Conservation (phyloP, 2,113 vertebrate species). For the Aleadryas rufinucha region DNA sequence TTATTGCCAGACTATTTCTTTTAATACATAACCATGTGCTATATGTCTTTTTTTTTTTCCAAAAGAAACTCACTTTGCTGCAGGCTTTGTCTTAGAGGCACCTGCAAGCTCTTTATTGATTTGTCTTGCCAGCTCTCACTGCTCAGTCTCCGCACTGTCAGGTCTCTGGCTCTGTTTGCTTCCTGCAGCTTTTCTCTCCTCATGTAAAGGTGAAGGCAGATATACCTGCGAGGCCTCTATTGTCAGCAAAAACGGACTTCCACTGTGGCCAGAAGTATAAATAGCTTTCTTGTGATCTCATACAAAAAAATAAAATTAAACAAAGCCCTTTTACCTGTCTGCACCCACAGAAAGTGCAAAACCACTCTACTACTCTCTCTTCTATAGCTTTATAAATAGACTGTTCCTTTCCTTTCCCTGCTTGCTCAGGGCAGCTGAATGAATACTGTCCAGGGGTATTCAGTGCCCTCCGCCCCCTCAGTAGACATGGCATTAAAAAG, state of each 20-base stretch:
- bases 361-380: not conserved
- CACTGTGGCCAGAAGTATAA: not conserved
- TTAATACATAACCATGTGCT: not conserved
- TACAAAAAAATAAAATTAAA: not conserved
- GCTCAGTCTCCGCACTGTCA: not conserved
- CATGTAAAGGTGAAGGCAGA: not conserved
- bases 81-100: not conserved
- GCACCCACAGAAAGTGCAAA: not conserved
- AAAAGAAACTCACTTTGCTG: not conserved
- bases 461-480: not conserved
- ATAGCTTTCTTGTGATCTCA: not conserved
- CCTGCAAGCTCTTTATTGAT: not conserved
- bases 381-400: not conserved
- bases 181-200: not conserved
- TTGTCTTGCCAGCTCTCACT: not conserved
- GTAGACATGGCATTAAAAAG: not conserved
- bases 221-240: not conserved
- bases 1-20: not conserved
- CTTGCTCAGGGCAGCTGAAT: not conserved
- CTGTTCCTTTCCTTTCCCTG: not conserved
- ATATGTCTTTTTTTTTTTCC: not conserved
- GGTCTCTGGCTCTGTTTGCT: not conserved
- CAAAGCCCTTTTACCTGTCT: not conserved
- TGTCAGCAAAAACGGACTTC: not conserved
- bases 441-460: not conserved